A percentile compares a stretch with the other conserved stretches of the same genome.
These are phyloP conservation scores for Hippasteria phrygiana DNA, from an alignment of 53 echinoderm and acorn worm species.

Conservation along the genomic window DNA sequence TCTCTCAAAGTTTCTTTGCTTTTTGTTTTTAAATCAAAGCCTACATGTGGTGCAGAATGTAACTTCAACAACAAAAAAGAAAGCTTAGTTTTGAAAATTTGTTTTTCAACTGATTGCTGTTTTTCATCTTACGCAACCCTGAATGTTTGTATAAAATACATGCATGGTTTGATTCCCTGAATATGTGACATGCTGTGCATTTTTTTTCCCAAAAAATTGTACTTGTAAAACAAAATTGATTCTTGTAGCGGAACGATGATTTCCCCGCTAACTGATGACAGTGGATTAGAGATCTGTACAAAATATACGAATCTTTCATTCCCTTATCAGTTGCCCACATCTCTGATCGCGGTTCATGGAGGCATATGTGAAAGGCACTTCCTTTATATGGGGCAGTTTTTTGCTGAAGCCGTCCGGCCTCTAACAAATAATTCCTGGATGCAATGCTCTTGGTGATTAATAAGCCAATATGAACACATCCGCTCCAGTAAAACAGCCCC, in stretches of 20 bases:
- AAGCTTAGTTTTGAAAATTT: too few species aligned
- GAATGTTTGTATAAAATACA: too few species aligned
- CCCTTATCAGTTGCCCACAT: slow-evolving; percentile 29
- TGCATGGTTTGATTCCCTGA: too few species aligned
- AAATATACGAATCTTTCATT: background rate
- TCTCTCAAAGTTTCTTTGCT: too few species aligned
- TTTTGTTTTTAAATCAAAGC: too few species aligned
- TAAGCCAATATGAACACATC: slow-evolving; percentile 67
- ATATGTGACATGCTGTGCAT: too few species aligned
- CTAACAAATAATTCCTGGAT: slow-evolving; percentile 50
- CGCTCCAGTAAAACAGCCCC: slow-evolving; percentile 58
- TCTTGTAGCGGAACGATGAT: background rate
- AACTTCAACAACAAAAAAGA: too few species aligned
- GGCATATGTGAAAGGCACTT: slow-evolving; percentile 25
- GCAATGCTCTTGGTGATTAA: slow-evolving; percentile 58
- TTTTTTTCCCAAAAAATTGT: background rate
- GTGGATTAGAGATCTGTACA: background rate
- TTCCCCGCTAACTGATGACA: background rate
- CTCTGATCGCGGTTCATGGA: slow-evolving; percentile 21
- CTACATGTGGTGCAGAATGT: too few species aligned
- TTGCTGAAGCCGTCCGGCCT: slow-evolving; percentile 16
- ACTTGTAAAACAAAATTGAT: background rate
- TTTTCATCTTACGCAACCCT: too few species aligned
- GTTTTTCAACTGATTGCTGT: too few species aligned
- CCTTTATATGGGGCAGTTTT: slow-evolving; percentile 20